phyloP scores from a whole-genome alignment of 2,113 vertebrate genomes.

The Paraplagusia blochii region DNA sequence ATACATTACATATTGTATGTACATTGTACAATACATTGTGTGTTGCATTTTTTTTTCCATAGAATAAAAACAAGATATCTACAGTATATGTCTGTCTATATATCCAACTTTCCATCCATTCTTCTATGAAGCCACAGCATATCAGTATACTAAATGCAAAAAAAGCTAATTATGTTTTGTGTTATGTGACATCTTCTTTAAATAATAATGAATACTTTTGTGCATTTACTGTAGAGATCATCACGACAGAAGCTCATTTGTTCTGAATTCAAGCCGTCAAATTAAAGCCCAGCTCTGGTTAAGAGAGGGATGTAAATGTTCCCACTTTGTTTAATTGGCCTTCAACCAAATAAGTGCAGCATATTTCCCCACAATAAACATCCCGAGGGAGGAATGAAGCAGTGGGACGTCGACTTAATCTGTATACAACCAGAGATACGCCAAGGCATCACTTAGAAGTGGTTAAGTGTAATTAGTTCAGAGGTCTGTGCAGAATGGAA shows the following conservation, averaged over 20 bases:
- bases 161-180: too few species aligned
- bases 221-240: conserved; percentile 10
- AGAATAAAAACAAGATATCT: too few species aligned
- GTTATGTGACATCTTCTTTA: too few species aligned
- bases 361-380: conserved; percentile 36
- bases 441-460: conserved; percentile 35
- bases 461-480: conserved; percentile 37
- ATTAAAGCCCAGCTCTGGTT: conserved; percentile 11
- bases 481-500: conserved; percentile 36
- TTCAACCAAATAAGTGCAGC: conserved; percentile 30
- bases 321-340: conserved; percentile 17
- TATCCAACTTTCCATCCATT: too few species aligned
- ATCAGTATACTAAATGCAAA: too few species aligned
- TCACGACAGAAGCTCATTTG: background rate
- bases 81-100: too few species aligned
- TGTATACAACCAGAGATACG: conserved; percentile 45
- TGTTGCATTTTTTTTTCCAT: too few species aligned
- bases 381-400: conserved; percentile 43
- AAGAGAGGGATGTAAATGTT: conserved; percentile 11
- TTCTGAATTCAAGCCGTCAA: background rate
- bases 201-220: conserved; percentile 15
- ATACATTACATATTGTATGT: too few species aligned
- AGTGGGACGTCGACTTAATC: conserved; percentile 35
- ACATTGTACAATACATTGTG: too few species aligned
- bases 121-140: too few species aligned